Evolutionary conservation across 2,797 vertebrate species (phyloP).

Genomic region (Sebastiscus tertius): DNA sequence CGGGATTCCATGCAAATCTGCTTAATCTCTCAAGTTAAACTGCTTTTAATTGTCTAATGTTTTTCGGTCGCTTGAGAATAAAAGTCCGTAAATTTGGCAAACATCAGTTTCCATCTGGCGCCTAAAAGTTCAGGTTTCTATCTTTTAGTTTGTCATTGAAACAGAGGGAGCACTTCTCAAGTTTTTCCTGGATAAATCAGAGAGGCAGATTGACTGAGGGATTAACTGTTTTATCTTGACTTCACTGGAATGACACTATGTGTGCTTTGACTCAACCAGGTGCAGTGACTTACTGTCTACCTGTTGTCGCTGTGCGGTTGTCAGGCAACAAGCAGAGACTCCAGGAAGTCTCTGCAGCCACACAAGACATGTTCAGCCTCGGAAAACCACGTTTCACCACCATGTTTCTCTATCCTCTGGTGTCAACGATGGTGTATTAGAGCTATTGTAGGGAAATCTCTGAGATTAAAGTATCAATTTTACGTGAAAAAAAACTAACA

Average conservation of each 20-base stretch:
- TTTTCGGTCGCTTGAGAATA: not conserved
- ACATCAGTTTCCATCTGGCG: not conserved
- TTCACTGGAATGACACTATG: not conserved
- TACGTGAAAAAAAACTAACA: no score
- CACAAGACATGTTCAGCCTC: not conserved
- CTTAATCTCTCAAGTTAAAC: not conserved
- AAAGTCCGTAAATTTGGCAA: not conserved
- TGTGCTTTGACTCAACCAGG: not conserved
- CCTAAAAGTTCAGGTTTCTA: not conserved
- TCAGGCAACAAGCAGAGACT: no score
- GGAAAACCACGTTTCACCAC: not conserved
- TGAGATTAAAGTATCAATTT: no score
- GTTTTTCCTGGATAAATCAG: not conserved
- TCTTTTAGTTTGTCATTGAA: not conserved
- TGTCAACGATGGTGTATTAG: no score
- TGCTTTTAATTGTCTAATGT: not conserved
- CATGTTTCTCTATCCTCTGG: not conserved
- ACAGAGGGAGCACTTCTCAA: no score
- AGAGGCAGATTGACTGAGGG: not conserved
- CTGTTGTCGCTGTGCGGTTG: no score
- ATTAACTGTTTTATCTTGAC: not conserved
- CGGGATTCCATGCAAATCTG: slow-evolving; percentile 2
- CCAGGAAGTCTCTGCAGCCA: not conserved
- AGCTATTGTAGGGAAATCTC: no score
- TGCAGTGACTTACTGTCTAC: not conserved